These are phyloP conservation scores for Dicranocentrus wangi DNA, from an alignment of 2,888 invertebrate species.

Conservation along the genomic window DNA sequence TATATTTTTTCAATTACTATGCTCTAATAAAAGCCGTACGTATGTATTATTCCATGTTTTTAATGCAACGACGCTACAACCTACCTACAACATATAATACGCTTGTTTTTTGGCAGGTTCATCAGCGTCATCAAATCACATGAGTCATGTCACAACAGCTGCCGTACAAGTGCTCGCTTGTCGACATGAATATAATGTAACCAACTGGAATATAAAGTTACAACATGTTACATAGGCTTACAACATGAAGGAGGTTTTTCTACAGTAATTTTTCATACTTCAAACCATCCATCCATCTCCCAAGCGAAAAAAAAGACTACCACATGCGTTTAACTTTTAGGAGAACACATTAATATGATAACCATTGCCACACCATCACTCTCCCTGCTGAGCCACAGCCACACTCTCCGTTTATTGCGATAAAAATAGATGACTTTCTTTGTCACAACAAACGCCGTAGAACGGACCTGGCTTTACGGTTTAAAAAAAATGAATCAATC, in stretches of 20 bases:
- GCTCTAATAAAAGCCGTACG: background rate
- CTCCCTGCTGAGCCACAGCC: too few species aligned
- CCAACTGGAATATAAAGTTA: too few species aligned
- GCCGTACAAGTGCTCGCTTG: conserved; percentile 45
- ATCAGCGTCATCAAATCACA: background rate
- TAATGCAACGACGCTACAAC: background rate
- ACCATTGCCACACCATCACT: too few species aligned
- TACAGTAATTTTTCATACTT: too few species aligned
- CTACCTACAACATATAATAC: background rate
- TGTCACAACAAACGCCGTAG: background rate
- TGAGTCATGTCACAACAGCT: conserved; percentile 49
- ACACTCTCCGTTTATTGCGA: too few species aligned
- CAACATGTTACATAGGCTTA: too few species aligned
- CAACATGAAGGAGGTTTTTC: too few species aligned
- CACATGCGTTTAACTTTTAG: too few species aligned
- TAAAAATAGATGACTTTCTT: background rate
- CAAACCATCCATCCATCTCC: too few species aligned
- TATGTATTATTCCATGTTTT: background rate
- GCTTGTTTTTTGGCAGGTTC: background rate
- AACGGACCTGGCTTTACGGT: background rate
- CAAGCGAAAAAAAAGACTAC: too few species aligned
- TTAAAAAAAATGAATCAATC: background rate
- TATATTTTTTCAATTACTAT: background rate
- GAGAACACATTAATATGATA: too few species aligned
- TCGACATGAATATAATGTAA: too few species aligned